These are phyloP conservation scores for Carollia perspicillata DNA, from an alignment of 2,113 vertebrate genomes.

Conservation along the genomic window DNA sequence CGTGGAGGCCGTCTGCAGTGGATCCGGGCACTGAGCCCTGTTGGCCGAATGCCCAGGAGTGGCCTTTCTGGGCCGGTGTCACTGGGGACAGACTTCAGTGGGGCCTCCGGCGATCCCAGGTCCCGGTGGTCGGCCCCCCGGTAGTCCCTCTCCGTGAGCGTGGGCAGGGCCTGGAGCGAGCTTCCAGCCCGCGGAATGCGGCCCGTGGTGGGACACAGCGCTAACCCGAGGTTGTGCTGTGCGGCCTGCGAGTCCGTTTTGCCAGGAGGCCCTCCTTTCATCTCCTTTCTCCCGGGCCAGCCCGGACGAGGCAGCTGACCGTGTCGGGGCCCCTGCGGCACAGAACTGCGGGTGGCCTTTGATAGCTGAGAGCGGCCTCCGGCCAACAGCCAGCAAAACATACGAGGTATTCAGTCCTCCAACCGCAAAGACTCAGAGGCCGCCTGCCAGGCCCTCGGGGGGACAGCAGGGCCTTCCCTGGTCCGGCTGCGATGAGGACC, in stretches of 20 bases:
- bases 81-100: neutral
- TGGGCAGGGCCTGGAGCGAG: too few species aligned
- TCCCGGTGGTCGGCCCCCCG: neutral
- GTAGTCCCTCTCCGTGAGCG: neutral
- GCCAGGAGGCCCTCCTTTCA: neutral
- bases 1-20: neutral
- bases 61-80: neutral
- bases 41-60: neutral
- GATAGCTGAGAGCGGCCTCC: neutral
- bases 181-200: neutral
- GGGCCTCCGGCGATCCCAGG: rapidly evolving
- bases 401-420: neutral
- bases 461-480: neutral
- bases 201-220: too few species aligned
- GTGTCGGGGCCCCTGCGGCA: neutral
- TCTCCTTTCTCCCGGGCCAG: too few species aligned
- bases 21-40: neutral
- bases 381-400: too few species aligned
- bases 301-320: neutral
- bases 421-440: neutral
- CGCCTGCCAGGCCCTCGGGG: neutral
- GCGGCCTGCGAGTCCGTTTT: neutral
- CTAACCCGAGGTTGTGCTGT: neutral
- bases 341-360: neutral
- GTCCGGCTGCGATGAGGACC: neutral